phyloP scores from a whole-genome alignment of 1,140 invertebrate genomes.

The Aricia agestis region DNA sequence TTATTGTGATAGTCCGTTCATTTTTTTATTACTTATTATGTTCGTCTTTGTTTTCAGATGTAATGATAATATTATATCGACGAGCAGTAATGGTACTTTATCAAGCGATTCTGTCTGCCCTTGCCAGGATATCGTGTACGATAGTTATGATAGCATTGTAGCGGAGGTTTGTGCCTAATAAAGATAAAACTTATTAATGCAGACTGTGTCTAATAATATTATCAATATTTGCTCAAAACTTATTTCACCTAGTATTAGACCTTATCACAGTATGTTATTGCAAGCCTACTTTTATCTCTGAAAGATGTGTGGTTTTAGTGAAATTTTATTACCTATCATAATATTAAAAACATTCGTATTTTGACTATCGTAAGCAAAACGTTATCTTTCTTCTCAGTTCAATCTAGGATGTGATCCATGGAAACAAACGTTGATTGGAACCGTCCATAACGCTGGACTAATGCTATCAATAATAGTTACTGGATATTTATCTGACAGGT shows the following conservation, averaged over 20 bases:
- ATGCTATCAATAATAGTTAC: constrained; percentile 82
- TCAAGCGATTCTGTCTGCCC: not conserved
- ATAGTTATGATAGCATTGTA: not conserved
- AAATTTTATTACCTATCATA: no score
- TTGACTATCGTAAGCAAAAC: no score
- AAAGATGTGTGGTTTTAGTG: no score
- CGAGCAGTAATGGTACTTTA: not conserved
- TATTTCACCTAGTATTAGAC: no score
- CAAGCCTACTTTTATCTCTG: no score
- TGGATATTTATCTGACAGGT: constrained; percentile 80
- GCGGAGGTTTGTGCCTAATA: not conserved
- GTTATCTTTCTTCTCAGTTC: constrained; percentile 62
- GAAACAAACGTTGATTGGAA: constrained; percentile 83
- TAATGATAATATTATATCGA: not conserved
- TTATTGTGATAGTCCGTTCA: no score
- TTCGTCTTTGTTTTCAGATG: not conserved
- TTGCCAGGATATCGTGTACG: not conserved
- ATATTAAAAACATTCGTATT: no score
- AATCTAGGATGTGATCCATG: constrained; percentile 76
- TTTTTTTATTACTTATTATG: not conserved
- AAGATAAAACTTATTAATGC: no score
- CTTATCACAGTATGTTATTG: no score
- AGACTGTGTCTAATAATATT: no score
- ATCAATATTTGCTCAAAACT: no score
- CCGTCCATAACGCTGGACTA: constrained; percentile 82